Percentiles rank a stretch among this genome's conserved stretches.
Evolutionary conservation across 2,113 vertebrate species (phyloP).

Genomic region (Mesocricetus auratus): DNA sequence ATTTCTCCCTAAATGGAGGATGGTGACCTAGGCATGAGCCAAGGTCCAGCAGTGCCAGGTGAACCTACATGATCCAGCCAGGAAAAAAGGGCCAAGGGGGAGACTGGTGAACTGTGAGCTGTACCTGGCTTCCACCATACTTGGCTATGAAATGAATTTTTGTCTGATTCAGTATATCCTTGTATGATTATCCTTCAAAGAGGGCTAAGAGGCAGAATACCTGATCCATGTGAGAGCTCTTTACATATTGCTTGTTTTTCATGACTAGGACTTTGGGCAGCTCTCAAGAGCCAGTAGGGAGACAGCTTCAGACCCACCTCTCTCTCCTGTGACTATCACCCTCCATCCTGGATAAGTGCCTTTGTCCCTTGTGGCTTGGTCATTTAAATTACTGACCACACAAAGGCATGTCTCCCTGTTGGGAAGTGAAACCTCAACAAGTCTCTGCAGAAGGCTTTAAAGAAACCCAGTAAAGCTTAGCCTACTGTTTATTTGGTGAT

Average conservation of each 20-base stretch:
- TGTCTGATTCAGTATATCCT: not conserved
- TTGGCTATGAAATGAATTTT: not conserved
- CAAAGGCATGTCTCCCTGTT: not conserved
- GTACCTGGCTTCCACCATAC: not conserved
- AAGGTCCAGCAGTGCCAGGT: not conserved
- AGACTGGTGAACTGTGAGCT: not conserved
- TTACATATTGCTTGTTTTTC: not conserved
- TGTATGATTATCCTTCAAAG: not conserved
- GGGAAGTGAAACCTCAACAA: not conserved
- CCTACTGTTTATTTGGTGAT: not conserved
- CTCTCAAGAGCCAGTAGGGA: not conserved
- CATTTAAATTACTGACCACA: not conserved
- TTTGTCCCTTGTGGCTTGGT: not conserved
- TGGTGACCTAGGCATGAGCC: not conserved
- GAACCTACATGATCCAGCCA: not conserved
- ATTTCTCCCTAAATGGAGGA: constrained; percentile 31
- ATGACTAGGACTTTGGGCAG: not conserved
- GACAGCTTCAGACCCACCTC: not conserved
- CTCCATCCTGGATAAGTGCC: not conserved
- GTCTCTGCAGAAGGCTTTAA: not conserved
- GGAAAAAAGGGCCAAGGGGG: not conserved
- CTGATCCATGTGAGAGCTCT: not conserved
- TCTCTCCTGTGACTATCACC: not conserved
- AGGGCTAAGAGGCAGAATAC: not conserved
- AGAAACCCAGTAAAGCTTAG: not conserved